Percentiles rank a stretch among this genome's conserved stretches.
Conservation (phyloP, 2,113 vertebrate species). For the Chauna torquata region DNA sequence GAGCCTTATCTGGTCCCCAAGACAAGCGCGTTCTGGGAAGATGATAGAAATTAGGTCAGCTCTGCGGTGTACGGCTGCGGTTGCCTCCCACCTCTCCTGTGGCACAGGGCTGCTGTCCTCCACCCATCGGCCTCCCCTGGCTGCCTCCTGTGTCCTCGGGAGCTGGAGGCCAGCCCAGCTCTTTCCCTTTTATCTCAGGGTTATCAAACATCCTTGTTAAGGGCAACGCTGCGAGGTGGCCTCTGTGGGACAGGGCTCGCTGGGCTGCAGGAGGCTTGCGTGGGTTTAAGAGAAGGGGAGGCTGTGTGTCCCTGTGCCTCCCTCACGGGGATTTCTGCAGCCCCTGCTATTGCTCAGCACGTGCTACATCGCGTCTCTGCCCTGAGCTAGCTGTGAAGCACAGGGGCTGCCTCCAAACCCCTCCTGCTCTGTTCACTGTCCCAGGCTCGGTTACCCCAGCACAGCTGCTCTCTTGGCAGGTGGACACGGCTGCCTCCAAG, state of each 20-base stretch:
- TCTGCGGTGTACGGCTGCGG: background rate
- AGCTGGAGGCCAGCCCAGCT: accelerated
- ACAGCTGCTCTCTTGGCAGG: too few species aligned
- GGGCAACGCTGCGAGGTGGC: background rate
- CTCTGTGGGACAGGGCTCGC: background rate
- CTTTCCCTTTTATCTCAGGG: background rate
- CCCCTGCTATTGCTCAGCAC: too few species aligned
- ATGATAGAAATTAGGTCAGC: background rate
- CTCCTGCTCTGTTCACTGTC: background rate
- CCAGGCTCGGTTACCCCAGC: background rate
- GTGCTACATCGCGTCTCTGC: too few species aligned
- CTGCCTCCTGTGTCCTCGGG: background rate
- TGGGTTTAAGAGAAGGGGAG: background rate
- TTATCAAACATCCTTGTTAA: accelerated
- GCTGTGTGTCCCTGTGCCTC: too few species aligned
- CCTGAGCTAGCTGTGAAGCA: background rate
- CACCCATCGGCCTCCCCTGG: accelerated
- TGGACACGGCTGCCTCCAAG: too few species aligned
- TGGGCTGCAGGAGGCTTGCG: background rate
- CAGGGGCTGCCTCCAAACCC: background rate
- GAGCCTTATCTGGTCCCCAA: background rate
- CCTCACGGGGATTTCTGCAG: too few species aligned
- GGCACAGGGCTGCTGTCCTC: background rate
- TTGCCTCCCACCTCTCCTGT: background rate
- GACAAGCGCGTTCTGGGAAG: background rate